A percentile compares a stretch with the other conserved stretches of the same genome.
Conservation (phyloP, 53 echinoderm and acorn worm species). For the Temnopleurus reevesii region DNA sequence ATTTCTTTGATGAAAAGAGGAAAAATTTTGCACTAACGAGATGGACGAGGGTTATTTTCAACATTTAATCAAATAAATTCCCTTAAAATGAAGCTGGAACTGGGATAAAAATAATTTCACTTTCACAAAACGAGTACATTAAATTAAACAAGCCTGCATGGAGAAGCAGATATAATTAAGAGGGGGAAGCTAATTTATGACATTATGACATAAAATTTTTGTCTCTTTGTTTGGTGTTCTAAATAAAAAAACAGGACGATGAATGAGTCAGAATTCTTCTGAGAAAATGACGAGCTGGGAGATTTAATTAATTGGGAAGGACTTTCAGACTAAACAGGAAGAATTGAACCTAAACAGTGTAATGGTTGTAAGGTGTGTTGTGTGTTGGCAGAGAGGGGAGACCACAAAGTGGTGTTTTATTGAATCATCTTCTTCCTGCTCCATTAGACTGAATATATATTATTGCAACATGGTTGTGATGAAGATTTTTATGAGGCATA, state of each 20-base stretch:
- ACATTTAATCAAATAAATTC: neutral
- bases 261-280: constrained; percentile 21
- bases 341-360: neutral
- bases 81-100: neutral
- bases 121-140: neutral
- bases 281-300: constrained; percentile 21
- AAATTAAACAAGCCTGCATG: neutral
- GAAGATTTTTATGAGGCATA: neutral
- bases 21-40: constrained; percentile 4
- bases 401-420: constrained; percentile 1
- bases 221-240: constrained; percentile 4
- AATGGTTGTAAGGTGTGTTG: neutral
- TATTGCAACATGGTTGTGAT: neutral
- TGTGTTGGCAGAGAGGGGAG: neutral
- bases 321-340: constrained; percentile 31
- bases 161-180: neutral
- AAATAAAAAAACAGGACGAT: neutral
- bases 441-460: neutral
- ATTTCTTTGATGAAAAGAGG: neutral
- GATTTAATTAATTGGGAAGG: constrained; percentile 6
- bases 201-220: neutral
- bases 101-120: constrained; percentile 1
- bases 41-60: neutral
- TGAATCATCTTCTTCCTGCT: neutral
- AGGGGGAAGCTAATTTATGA: neutral